Conservation (phyloP, 2,888 invertebrate genomes). For the Tenthredo livida region DNA sequence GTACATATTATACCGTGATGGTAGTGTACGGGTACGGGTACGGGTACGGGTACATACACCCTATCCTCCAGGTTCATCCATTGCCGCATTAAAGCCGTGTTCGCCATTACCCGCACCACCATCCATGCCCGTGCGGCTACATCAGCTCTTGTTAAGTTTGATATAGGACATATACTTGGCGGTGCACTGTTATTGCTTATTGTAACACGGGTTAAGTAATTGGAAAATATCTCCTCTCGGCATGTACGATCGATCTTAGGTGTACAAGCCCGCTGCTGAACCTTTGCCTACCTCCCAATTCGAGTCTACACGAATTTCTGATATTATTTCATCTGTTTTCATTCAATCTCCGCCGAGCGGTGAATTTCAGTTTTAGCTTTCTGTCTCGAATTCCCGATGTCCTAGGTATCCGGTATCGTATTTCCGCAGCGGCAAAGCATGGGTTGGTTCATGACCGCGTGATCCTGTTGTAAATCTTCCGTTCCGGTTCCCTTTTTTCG, state of each 20-base stretch:
- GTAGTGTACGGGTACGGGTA: slow-evolving; percentile 18
- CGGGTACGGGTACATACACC: slow-evolving; percentile 28
- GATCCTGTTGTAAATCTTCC: slow-evolving; percentile 48
- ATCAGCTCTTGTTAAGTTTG: slow-evolving; percentile 64
- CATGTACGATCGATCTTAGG: slow-evolving; percentile 22
- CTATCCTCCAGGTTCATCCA: slow-evolving; percentile 43
- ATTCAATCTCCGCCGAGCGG: background rate
- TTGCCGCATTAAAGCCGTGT: slow-evolving; percentile 54
- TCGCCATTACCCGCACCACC: slow-evolving; percentile 62
- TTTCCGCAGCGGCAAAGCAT: slow-evolving; percentile 25
- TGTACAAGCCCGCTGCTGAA: background rate
- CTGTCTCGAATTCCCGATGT: background rate
- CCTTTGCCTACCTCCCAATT: background rate
- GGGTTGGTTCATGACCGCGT: slow-evolving; percentile 33
- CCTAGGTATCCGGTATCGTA: background rate
- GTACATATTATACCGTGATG: background rate
- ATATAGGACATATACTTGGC: slow-evolving; percentile 58
- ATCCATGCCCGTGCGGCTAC: slow-evolving; percentile 53
- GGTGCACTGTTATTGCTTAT: slow-evolving; percentile 54
- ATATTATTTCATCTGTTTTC: background rate
- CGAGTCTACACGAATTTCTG: background rate
- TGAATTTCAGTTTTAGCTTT: background rate
- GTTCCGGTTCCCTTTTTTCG: slow-evolving; percentile 16
- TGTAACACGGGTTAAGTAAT: slow-evolving; percentile 54
- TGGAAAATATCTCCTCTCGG: slow-evolving; percentile 44